Conservation (phyloP, 1,140 invertebrate species). For the Bradynema listronoti region DNA sequence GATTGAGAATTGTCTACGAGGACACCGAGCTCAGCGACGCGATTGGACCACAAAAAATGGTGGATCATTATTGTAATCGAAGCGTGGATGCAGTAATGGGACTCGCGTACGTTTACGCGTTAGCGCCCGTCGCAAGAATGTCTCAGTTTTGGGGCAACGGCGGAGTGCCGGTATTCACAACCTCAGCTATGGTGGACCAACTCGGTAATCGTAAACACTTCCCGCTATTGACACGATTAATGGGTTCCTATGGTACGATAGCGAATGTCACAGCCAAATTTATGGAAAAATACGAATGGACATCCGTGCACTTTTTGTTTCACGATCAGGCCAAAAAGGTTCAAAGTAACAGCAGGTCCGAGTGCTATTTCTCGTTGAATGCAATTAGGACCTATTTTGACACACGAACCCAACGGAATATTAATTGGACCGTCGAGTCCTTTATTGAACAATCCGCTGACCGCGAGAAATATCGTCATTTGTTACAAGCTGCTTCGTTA, state of each 20-base stretch:
- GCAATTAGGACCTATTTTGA: conserved; percentile 67
- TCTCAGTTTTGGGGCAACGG: conserved; percentile 69
- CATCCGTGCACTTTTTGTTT: conserved; percentile 64
- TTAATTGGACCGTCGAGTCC: conserved; percentile 61
- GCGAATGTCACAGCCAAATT: conserved; percentile 68
- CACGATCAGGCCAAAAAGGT: conserved; percentile 64
- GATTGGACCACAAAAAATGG: conserved; percentile 52
- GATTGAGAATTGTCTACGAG: conserved; percentile 45
- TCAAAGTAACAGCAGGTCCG: conserved; percentile 47
- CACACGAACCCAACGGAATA: conserved; percentile 57
- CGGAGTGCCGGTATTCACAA: conserved; percentile 75
- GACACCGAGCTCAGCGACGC: conserved; percentile 53
- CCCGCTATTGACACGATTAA: conserved; percentile 74
- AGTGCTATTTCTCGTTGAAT: conserved; percentile 69
- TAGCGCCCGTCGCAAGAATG: conserved; percentile 80
- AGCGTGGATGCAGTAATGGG: conserved; percentile 76
- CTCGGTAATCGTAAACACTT: conserved; percentile 69
- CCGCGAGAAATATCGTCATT: conserved; percentile 63
- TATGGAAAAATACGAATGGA: conserved; percentile 68
- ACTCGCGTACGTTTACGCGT: conserved; percentile 79
- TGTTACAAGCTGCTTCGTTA: conserved; percentile 66
- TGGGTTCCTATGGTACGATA: conserved; percentile 72
- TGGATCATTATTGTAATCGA: conserved; percentile 50
- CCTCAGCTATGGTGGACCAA: conserved; percentile 73
- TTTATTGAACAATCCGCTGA: conserved; percentile 65